A percentile compares a stretch with the other conserved stretches of the same genome.
phyloP scores from a whole-genome alignment of 2,888 invertebrate species.

The Aphidoletes aphidimyza region DNA sequence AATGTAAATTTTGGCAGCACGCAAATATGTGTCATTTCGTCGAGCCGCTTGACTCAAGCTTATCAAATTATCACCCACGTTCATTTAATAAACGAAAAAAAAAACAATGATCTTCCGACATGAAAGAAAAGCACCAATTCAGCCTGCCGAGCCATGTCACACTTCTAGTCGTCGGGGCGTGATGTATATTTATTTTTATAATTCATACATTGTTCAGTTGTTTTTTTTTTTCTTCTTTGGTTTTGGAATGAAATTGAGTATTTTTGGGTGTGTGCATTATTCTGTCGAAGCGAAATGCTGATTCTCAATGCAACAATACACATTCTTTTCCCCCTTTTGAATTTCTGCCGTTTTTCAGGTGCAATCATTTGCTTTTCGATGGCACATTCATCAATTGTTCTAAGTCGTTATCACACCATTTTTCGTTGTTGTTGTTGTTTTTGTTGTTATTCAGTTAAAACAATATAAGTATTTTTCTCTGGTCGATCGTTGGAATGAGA shows the following conservation, averaged over 20 bases:
- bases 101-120: not conserved
- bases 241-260: not conserved
- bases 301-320: too few relatives aligned
- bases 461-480: too few relatives aligned
- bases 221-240: not conserved
- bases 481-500: too few relatives aligned
- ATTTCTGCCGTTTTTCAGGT: not conserved
- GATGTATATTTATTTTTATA: not conserved
- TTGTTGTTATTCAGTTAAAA: not conserved
- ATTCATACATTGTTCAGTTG: not conserved
- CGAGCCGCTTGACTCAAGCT: too few relatives aligned
- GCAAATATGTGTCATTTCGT: too few relatives aligned
- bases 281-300: too few relatives aligned
- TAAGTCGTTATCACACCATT: too few relatives aligned
- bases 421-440: too few relatives aligned
- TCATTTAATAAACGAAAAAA: not conserved
- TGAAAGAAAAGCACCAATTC: not conserved
- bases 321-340: too few relatives aligned
- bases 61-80: constrained; percentile 6
- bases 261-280: not conserved
- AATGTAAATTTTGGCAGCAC: too few relatives aligned
- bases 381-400: not conserved
- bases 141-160: too few relatives aligned
- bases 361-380: not conserved
- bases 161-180: not conserved